Evolutionary conservation across 1,140 invertebrate species (phyloP).

Genomic region (Conus ventricosus): DNA sequence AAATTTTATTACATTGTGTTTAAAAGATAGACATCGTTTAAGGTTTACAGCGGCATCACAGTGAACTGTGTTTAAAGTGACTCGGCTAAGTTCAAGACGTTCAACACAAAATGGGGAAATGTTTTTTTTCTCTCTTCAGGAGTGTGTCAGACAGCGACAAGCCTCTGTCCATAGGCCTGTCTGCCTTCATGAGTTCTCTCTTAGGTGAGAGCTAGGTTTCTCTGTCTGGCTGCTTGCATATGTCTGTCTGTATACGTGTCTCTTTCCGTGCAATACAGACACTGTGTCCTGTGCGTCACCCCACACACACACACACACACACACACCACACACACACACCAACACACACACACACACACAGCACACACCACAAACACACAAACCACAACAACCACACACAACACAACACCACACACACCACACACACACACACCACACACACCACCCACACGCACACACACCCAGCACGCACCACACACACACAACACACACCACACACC

Average conservation of each 20-base stretch:
- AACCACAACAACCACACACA: not conserved
- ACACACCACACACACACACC: too few species aligned
- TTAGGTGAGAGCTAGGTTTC: constrained; percentile 42
- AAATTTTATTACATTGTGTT: too few species aligned
- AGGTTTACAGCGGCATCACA: not conserved
- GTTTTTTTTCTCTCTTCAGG: constrained; percentile 36
- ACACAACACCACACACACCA: too few species aligned
- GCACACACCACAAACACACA: not conserved
- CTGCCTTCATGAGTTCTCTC: constrained; percentile 48
- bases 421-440: too few species aligned
- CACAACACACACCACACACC: too few species aligned
- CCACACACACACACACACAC: too few species aligned
- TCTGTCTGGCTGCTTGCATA: not conserved
- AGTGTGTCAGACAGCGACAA: constrained; percentile 56
- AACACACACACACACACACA: too few species aligned
- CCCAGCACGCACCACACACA: too few species aligned
- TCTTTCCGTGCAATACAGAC: not conserved
- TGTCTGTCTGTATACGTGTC: constrained; percentile 9
- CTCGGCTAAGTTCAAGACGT: too few species aligned
- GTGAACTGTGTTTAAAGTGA: too few species aligned
- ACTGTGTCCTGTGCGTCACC: not conserved
- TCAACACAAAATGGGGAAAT: too few species aligned
- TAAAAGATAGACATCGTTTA: not conserved
- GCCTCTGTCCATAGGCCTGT: constrained; percentile 50
- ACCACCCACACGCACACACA: too few species aligned